phyloP scores from a whole-genome alignment of 2,888 invertebrate genomes.

The Spatulosminthurus flaviceps region DNA sequence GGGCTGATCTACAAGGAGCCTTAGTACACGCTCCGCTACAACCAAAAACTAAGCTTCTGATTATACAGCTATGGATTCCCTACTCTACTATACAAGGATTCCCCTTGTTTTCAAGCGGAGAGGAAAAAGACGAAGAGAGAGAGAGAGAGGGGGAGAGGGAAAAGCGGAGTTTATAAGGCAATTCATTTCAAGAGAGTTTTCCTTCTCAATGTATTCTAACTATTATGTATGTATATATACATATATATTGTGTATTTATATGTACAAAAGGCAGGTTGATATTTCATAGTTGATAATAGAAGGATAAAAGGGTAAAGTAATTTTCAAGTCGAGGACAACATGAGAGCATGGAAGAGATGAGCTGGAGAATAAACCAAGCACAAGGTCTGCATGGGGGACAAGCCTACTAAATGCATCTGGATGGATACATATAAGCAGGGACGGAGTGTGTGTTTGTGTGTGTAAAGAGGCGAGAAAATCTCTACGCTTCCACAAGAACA shows the following conservation, averaged over 20 bases:
- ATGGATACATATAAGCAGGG: no score
- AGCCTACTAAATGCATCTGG: no score
- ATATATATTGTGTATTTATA: no score
- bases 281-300: constrained; percentile 42
- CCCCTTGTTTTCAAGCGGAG: background rate
- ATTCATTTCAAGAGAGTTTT: constrained; percentile 32
- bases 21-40: no score
- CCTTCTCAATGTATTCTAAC: constrained; percentile 1
- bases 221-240: no score
- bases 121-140: background rate
- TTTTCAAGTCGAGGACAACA: constrained; percentile 35
- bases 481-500: no score
- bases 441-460: no score
- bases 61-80: no score
- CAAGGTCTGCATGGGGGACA: background rate
- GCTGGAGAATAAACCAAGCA: background rate
- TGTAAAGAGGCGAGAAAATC: no score
- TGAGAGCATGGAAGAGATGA: background rate
- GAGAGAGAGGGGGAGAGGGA: background rate
- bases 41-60: no score
- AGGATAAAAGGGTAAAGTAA: constrained; percentile 45
- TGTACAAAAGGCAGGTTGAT: constrained; percentile 33
- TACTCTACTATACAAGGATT: background rate
- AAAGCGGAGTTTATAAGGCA: constrained; percentile 38
- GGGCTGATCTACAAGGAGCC: no score